phyloP scores from a whole-genome alignment of 2,888 invertebrate species.

The Cyclophora albipunctata region DNA sequence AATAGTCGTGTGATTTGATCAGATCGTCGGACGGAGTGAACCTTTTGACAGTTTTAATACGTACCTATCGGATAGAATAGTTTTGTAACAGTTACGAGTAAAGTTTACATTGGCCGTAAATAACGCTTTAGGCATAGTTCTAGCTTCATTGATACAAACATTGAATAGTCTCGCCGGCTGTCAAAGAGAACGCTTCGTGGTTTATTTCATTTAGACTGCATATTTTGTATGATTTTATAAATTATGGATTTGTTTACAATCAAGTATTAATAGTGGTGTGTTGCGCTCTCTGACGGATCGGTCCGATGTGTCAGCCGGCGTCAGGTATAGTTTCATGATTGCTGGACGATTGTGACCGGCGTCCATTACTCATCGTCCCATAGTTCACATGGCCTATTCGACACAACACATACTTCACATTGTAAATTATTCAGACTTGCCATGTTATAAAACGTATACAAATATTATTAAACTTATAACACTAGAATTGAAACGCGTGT shows the following conservation, averaged over 20 bases:
- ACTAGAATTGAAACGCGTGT: conserved; percentile 1
- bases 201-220: conserved; percentile 24
- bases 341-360: conserved; percentile 38
- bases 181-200: conserved; percentile 16
- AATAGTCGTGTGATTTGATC: too few relatives aligned
- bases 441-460: not conserved
- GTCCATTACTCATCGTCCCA: conserved; percentile 6
- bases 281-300: conserved; percentile 24
- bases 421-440: not conserved
- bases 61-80: conserved; percentile 15
- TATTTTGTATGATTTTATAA: conserved; percentile 22
- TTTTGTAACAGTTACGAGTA: conserved; percentile 9
- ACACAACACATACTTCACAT: conserved; percentile 4
- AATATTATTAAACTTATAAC: conserved; percentile 1
- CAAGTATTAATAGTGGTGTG: conserved; percentile 24
- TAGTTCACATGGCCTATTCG: too few relatives aligned
- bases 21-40: conserved; percentile 7
- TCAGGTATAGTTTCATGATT: conserved; percentile 23
- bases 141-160: conserved; percentile 4
- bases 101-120: conserved; percentile 7
- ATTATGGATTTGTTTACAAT: conserved; percentile 28
- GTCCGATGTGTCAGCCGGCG: too few relatives aligned
- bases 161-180: conserved; percentile 12
- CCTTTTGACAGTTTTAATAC: conserved; percentile 14
- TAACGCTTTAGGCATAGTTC: conserved; percentile 3